Base-by-base conservation (phyloP, 1,140 invertebrate species). In the Gryon sp. region DNA sequence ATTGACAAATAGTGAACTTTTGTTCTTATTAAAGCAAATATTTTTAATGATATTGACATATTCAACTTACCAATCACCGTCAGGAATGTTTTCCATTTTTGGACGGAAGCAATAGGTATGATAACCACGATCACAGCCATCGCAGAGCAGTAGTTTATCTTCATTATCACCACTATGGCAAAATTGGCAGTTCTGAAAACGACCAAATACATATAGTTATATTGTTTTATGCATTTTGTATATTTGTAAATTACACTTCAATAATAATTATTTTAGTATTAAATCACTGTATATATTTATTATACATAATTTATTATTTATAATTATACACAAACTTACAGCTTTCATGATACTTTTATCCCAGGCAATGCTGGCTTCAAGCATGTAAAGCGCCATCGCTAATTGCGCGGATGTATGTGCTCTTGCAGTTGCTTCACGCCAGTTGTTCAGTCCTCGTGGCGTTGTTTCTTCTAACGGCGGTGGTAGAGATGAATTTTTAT, bases 321-420 rank as follows among this genome's bases (percentile, higher is more conserved):
- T 36, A 38, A 0, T n/a, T n/a, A n/a, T n/a, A n/a, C n/a, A 40
- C 38, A 14, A 43, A 91, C 95, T 93, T 92, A 98, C 96, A 90
- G 97, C 97, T 93, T 98, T 98, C 97, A 99, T 99, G 82, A 98
- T 97, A 89, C 96, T 98, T 89, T 98, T 99, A 89, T 99, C 97
- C 97, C 97, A 99, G 16, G 97, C 96, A 79, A 99, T 96, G 81
- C 94, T 96, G 12, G 93, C 93, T 83, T 98, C 97, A 16, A 99
- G 90, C 75, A 96, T 94, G 79, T 96, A 95, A 28, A 98, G 90
- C 78, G 95, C 93, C 93, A 99, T 94, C 2, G 96, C 95, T 6
- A 99, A 89, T 83, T 98, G 96, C 0, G 96, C 94, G 0, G 97
- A 94, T 3, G 95, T 97, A 78, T 93, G 92, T 14, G 95, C 94